Percentiles rank a stretch among this genome's conserved stretches.
These are phyloP conservation scores for Thymelicus sylvestris DNA, from an alignment of 2,888 invertebrate genomes.

Conservation along the genomic window DNA sequence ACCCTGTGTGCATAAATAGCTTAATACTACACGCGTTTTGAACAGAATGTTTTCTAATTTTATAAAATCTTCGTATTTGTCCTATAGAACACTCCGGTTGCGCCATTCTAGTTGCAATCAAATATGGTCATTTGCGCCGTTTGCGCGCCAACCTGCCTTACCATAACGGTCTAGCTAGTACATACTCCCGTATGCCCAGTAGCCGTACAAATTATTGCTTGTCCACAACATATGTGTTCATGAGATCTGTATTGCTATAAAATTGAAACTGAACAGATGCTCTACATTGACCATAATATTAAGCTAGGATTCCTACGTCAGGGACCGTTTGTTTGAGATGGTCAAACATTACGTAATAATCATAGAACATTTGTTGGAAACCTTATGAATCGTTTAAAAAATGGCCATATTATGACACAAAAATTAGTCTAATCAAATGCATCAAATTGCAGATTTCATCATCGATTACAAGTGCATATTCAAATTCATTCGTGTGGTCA, in stretches of 20 bases:
- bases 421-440: too few relatives aligned
- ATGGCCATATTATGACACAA: too few relatives aligned
- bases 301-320: too few relatives aligned
- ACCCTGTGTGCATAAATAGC: too few relatives aligned
- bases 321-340: too few relatives aligned
- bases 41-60: too few relatives aligned
- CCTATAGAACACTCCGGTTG: neutral
- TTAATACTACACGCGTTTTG: too few relatives aligned
- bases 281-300: too few relatives aligned
- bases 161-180: slow-evolving; percentile 48
- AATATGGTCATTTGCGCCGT: slow-evolving; percentile 31
- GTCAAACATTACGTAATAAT: too few relatives aligned
- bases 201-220: slow-evolving; percentile 28
- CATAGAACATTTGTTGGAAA: too few relatives aligned
- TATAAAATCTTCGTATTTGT: neutral
- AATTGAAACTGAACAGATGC: too few relatives aligned
- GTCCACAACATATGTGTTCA: slow-evolving; percentile 29
- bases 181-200: slow-evolving; percentile 40
- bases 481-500: neutral
- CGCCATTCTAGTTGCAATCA: slow-evolving; percentile 9
- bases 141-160: slow-evolving; percentile 37
- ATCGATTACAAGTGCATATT: neutral
- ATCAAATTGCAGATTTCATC: slow-evolving; percentile 14
- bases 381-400: too few relatives aligned
- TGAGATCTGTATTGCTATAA: neutral